Percentiles rank a stretch among this genome's conserved stretches.
phyloP scores from a whole-genome alignment of 2,797 vertebrate species.

The Protonibea diacanthus region DNA sequence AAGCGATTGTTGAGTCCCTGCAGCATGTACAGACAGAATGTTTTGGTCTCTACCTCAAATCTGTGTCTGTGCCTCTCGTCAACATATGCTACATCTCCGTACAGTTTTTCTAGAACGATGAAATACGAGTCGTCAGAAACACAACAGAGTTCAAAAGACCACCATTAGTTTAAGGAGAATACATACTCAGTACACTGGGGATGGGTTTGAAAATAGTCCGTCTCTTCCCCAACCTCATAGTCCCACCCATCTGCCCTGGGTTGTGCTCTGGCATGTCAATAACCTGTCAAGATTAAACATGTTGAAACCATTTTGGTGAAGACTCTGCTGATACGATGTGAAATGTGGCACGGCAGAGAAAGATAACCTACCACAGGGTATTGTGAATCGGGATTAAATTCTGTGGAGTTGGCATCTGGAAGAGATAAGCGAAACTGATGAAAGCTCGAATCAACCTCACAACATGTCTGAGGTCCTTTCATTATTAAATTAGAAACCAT shows the following conservation, averaged over 20 bases:
- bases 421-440: conserved; percentile 49
- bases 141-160: neutral
- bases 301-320: conserved; percentile 15
- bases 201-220: conserved; percentile 92
- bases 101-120: conserved; percentile 89
- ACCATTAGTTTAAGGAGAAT: neutral
- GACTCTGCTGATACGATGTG: conserved; percentile 15
- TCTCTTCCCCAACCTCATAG: conserved; percentile 95
- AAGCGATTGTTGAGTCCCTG: neutral
- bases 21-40: neutral
- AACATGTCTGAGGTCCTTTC: neutral
- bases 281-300: conserved; percentile 84
- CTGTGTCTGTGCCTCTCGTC: conserved; percentile 96
- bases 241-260: conserved; percentile 95
- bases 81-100: conserved; percentile 89
- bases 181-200: conserved; percentile 91
- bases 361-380: conserved; percentile 92
- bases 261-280: conserved; percentile 99
- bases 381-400: conserved; percentile 93
- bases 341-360: conserved; percentile 9
- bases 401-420: conserved; percentile 96
- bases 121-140: conserved; percentile 16
- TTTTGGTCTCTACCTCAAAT: conserved; percentile 88
- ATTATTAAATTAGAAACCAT: conserved; percentile 43
- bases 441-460: conserved; percentile 27